Evolutionary conservation across 2,113 vertebrate genomes (phyloP).

Genomic region (Cryptoleucopteryx plumbea): DNA sequence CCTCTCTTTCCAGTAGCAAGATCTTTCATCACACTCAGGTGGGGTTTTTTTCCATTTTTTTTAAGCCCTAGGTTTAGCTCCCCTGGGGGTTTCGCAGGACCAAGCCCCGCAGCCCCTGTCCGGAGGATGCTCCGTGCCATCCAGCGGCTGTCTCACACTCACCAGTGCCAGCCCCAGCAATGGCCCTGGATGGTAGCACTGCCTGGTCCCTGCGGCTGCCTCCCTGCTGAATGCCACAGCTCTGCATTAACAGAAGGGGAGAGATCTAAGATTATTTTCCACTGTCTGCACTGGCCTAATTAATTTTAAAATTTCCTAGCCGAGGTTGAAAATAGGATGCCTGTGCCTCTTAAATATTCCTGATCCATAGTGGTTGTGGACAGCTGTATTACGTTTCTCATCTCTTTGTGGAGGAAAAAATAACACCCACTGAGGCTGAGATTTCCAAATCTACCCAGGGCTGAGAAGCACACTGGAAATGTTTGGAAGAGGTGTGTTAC

Average conservation of each 20-base stretch:
- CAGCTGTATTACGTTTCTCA: not conserved
- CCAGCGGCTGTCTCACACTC: rapidly evolving
- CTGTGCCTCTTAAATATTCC: not conserved
- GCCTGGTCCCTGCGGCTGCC: not conserved
- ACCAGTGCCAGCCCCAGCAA: rapidly evolving
- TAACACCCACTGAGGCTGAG: not conserved
- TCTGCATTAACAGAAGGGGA: not conserved
- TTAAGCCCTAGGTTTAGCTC: not conserved
- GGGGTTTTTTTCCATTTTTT: not conserved
- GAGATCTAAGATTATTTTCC: too few relatives aligned
- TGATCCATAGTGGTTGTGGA: rapidly evolving
- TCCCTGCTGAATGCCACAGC: not conserved
- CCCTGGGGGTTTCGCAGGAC: rapidly evolving
- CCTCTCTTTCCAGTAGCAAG: not conserved
- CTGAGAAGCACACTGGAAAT: not conserved
- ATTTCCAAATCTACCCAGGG: rapidly evolving
- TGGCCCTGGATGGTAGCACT: rapidly evolving
- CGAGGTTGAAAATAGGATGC: not conserved
- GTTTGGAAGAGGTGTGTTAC: not conserved
- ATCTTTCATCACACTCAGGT: rapidly evolving
- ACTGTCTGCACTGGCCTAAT: not conserved
- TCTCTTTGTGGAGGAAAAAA: not conserved
- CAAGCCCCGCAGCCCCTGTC: not conserved
- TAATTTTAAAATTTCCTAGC: not conserved
- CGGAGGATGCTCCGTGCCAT: rapidly evolving